These are phyloP conservation scores for Ancistrus triradiatus DNA, from an alignment of 2,113 vertebrate species.

Conservation along the genomic window DNA sequence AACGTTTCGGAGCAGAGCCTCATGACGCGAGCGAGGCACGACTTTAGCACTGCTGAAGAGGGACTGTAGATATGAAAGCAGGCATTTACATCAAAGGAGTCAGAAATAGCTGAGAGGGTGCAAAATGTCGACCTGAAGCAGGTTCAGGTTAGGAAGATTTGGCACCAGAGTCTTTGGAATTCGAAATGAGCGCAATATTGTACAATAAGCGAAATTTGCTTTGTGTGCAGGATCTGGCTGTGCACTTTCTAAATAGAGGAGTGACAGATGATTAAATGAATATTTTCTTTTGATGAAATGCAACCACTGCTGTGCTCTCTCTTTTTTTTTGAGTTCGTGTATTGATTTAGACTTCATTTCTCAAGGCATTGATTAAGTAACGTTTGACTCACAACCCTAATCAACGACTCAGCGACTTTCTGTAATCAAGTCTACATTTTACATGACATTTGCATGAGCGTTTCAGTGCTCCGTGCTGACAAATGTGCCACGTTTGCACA, in stretches of 20 bases:
- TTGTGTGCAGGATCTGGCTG: background rate
- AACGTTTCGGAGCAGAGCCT: slow-evolving; percentile 8
- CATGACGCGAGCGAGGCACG: background rate
- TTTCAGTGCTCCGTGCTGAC: too few species aligned
- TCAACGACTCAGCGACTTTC: background rate
- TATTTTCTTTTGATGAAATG: slow-evolving; percentile 24
- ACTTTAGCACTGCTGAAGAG: slow-evolving; percentile 4
- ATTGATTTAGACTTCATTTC: background rate
- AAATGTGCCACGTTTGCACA: too few species aligned
- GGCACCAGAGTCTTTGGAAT: slow-evolving; percentile 19
- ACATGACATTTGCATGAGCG: too few species aligned
- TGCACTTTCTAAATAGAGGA: slow-evolving; percentile 3
- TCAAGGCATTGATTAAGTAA: too few species aligned
- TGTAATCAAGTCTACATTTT: background rate
- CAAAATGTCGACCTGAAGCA: background rate
- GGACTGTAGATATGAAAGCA: slow-evolving; percentile 11
- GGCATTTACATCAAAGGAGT: slow-evolving; percentile 32
- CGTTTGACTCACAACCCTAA: too few species aligned
- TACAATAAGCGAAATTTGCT: slow-evolving; percentile 18
- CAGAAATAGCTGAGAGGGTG: slow-evolving; percentile 7
- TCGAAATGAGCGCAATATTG: slow-evolving; percentile 20
- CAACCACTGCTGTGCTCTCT: background rate
- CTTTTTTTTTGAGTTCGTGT: background rate
- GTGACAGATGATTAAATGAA: slow-evolving; percentile 16
- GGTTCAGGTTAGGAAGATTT: slow-evolving; percentile 11